These are phyloP conservation scores for Sarcophaga rosellei DNA, from an alignment of 2,888 invertebrate species.

Conservation along the genomic window DNA sequence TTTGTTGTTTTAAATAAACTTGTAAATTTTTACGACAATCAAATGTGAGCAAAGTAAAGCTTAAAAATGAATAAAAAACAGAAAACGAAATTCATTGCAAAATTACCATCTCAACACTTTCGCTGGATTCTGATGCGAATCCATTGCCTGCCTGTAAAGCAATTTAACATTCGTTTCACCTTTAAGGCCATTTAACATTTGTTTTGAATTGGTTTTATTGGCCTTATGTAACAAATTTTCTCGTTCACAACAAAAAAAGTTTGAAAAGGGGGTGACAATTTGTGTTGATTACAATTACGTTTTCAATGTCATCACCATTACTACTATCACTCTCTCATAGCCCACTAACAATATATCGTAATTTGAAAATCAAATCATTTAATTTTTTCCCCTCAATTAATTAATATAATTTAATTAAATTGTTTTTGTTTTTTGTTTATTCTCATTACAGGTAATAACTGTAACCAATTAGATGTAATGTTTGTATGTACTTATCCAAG, in stretches of 20 bases:
- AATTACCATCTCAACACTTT: not conserved
- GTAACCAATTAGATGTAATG: conserved; percentile 15
- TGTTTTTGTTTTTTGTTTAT: not conserved
- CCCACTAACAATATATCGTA: no score
- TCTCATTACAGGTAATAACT: conserved; percentile 51
- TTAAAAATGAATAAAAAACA: not conserved
- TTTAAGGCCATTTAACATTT: conserved; percentile 6
- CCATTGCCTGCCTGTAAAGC: not conserved
- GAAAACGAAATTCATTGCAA: not conserved
- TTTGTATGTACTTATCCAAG: not conserved
- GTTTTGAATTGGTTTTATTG: conserved; percentile 25
- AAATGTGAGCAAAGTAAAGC: conserved; percentile 2
- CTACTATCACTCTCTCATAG: not conserved
- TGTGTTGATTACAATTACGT: conserved; percentile 35
- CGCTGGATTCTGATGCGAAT: not conserved
- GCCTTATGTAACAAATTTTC: conserved; percentile 45
- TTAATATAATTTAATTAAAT: conserved; percentile 24
- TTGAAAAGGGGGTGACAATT: conserved; percentile 26
- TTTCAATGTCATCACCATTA: conserved; percentile 52
- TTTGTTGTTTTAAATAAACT: not conserved
- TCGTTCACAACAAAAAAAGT: conserved; percentile 5
- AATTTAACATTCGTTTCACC: conserved; percentile 34
- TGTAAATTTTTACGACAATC: conserved; percentile 58
- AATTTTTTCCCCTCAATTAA: not conserved
- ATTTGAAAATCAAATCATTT: not conserved